Evolutionary conservation across 2,888 invertebrate genomes (phyloP), one percentile per base, ranked within the genome.

Genomic region (Sinohyriopsis cumingii): DNA sequence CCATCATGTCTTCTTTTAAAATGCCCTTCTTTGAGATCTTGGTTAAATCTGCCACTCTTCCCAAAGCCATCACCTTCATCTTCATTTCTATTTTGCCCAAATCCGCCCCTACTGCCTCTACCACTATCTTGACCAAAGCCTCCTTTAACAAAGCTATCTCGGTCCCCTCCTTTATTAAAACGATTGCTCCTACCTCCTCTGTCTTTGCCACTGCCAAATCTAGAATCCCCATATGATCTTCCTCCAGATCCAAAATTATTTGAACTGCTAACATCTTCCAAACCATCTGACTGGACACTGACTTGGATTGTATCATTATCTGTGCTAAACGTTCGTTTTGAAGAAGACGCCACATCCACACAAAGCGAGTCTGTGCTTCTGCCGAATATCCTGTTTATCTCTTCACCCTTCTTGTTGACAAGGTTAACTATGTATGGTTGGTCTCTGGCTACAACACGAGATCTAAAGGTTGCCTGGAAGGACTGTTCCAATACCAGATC

Each of bases 321-420:
- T 45, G 45, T 45, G 45, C 45, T 45, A 15, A 45, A 45, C 3
- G 15, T 45, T 15, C 45, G 45, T 45, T 45, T 45, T 45, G 45
- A 45, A 12, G 33, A 33, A 33, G 45, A 45, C 15, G 45, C 15
- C 15, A 15, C 15, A 15, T 45, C 45, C 15, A 15, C 15, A 45
- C 45, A 45, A 45, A 69, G 54, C 5, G 78, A 74, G 68, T 76
- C 78, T 6, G 83, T 82, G 72, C 71, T 81, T 5, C 72, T 63
- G 7, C 84, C 84, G 76, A 84, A 87, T 63, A 80, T 74, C 63
- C 80, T 67, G 67, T 86, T 87, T 24, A 87, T 68, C 63, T 77
- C 80, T 22, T 65, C 74, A 28, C 81, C 83, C n/a, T 78, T 71
- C 55, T 73, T 75, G 64, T 76, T 79, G 18, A 71, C 69, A 56